Base-by-base conservation (phyloP, 2,888 invertebrate genomes). In the Ophion ellenae region DNA sequence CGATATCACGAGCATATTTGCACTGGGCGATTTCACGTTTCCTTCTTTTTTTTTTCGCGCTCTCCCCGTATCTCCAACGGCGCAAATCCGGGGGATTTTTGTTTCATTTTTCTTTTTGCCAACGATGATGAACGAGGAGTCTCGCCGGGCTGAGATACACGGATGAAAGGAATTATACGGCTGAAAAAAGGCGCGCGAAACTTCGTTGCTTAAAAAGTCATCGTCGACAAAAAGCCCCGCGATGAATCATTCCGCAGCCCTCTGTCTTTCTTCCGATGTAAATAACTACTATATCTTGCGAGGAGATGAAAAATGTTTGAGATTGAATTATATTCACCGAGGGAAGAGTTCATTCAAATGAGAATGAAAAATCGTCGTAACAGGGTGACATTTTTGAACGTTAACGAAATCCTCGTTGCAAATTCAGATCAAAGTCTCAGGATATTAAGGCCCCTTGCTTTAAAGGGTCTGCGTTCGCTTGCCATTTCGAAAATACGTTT, bases 91-190 rank as follows among this genome's bases (percentile, higher is more conserved):
- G 10, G 47, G 47, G 61, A 61, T 28, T 74, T 81, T 61, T n/a
- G 24, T 61, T 59, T 63, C 17, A n/a, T 67, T 74, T 66, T 57
- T 66, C 53, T 67, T 28, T 61, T 61, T 69, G 28, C 17, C 79
- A 40, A 75, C 70, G 82, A 76, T 85, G 85, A 85, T 82, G 69
- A 79, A 85, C 79, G 85, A 85, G 82, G 53, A 82, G 79, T 66
- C 40, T 66, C 47, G 57, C 47, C 40, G 47, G 69, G 74, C 66
- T n/a, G 67, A 73, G 57, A 40, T n/a, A 61, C 69, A 36, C 71
- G 69, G 67, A 69, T 45, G 17, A 80, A 73, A 75, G 67, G 61
- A 67, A 78, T 59, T 57, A 70, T n/a, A 59, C 32, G 32, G 32
- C 32, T 61, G 69, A 73, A 83, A 77, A 45, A 57, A n/a, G 76